phyloP scores from a whole-genome alignment of 2,888 invertebrate genomes.

The Nemotelus nigrinus region DNA sequence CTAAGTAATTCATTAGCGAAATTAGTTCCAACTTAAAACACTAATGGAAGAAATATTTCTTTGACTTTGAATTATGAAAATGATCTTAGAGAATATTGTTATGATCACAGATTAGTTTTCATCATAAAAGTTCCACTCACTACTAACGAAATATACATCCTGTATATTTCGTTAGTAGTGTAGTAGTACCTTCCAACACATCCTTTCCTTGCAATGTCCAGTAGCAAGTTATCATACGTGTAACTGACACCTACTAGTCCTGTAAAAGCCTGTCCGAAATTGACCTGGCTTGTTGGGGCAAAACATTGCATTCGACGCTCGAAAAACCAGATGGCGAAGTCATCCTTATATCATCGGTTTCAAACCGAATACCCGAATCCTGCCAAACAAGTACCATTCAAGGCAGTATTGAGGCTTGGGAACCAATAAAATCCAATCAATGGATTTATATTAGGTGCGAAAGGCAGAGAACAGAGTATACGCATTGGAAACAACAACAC shows the following conservation, averaged over 20 bases:
- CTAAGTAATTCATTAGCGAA: neutral
- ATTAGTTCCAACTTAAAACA: neutral
- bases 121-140: neutral
- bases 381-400: no score
- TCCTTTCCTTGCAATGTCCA: neutral
- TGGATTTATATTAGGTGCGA: no score
- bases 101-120: neutral
- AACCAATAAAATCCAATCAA: no score
- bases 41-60: neutral
- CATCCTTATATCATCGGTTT: no score
- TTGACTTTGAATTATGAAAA: neutral
- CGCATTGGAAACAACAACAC: no score
- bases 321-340: no score
- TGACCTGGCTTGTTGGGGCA: neutral
- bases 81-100: neutral
- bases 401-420: no score
- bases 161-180: neutral
- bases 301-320: no score
- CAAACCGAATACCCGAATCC: no score
- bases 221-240: neutral
- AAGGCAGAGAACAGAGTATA: no score
- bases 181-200: neutral
- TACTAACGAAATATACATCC: neutral
- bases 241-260: neutral
- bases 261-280: neutral